Base-by-base conservation (phyloP, 2,888 invertebrate species). In the Thymelicus lineola region DNA sequence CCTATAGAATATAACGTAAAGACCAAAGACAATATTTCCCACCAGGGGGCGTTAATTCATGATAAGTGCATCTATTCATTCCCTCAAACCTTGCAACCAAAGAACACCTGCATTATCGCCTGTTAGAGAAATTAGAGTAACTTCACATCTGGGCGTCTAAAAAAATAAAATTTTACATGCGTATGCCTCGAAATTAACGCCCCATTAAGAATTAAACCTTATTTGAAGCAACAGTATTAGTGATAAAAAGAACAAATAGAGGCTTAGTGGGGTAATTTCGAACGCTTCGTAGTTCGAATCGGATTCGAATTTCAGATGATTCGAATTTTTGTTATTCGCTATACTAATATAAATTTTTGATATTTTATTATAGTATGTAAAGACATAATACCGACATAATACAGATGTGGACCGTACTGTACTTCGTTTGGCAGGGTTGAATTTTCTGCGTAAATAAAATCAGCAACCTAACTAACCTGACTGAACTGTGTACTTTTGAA, bases 11-110 rank as follows among this genome's bases (percentile, higher is more conserved):
- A 60, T 28, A 60, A 53, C 12, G 15, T 36, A 36, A 36, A 57
- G n/a, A 57, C 53, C 60, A 53, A 67, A 67, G 67, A 67, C 67
- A 67, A 67, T 67, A 67, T 67, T 67, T 67, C 67, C 67, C 67
- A 67, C 50, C 60, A 48, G 48, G 0, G 53, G 9, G 28, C 53
- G 67, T 35, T 67, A 67, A 67, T 53, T 38, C 59, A 42, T 35
- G 67, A 67, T 67, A 67, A 67, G 53, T 67, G 67, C 42, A 12
- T 50, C 28, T 60, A 67, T 67, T 53, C 53, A 60, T 36, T 35
- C 36, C 6, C 53, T 20, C 53, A 53, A 20, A 42, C 45, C 48
- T 50, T 17, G 50, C 50, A 35, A 62, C 45, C n/a, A 36, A n/a
- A 46, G 10, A 17, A 59, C 66, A 67, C 60, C 60, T 67, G 67